A percentile compares a stretch with the other conserved stretches of the same genome.
Conservation (phyloP, 1,140 invertebrate species). For the Theocolax elegans region DNA sequence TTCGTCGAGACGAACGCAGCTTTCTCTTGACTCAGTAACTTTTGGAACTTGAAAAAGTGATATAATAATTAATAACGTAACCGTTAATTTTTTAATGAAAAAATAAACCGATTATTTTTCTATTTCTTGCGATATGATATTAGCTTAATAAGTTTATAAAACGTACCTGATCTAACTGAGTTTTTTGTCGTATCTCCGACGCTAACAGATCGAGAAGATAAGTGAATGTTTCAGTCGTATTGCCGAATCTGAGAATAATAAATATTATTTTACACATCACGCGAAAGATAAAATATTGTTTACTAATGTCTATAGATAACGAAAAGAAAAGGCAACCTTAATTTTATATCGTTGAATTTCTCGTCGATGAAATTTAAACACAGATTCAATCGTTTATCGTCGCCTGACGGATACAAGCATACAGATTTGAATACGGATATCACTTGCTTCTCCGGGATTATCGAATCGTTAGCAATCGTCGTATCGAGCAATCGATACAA, state of each 20-base stretch:
- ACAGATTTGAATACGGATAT: constrained; percentile 33
- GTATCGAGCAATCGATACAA: constrained; percentile 41
- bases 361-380: constrained; percentile 33
- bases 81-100: neutral
- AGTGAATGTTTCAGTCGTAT: constrained; percentile 15
- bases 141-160: neutral
- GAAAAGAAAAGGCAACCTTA: too few species aligned
- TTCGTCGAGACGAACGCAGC: neutral
- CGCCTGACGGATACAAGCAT: constrained; percentile 27
- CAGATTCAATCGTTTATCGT: constrained; percentile 31
- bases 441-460: constrained; percentile 25
- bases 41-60: constrained; percentile 26
- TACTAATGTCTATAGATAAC: too few species aligned
- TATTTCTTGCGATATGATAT: too few species aligned
- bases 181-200: constrained; percentile 36
- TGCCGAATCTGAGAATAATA: constrained; percentile 19
- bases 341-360: constrained; percentile 20
- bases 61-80: neutral
- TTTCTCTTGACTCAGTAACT: constrained; percentile 7
- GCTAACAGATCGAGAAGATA: constrained; percentile 32
- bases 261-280: neutral
- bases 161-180: constrained; percentile 20
- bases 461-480: neutral
- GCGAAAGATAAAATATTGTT: too few species aligned
- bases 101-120: too few species aligned